Conservation (phyloP, 2,797 vertebrate species). For the Onychomys arenicola region DNA sequence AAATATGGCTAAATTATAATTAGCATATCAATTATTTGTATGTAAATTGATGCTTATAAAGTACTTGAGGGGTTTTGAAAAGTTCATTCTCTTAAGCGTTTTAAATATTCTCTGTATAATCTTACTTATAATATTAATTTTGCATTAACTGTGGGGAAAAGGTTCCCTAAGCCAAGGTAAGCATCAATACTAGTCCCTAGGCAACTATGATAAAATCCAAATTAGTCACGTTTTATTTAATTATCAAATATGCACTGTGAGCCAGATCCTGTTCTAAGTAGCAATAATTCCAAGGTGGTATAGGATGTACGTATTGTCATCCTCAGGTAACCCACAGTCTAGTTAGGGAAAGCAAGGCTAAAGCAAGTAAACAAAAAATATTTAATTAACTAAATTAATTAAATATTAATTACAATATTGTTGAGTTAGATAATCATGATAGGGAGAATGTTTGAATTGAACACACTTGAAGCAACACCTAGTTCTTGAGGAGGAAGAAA, state of each 20-base stretch:
- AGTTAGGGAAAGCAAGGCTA: not conserved
- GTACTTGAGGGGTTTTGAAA: conserved; percentile 64
- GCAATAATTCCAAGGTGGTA: conserved; percentile 18
- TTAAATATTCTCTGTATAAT: conserved; percentile 74
- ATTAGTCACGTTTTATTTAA: conserved; percentile 56
- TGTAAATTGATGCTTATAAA: conserved; percentile 75
- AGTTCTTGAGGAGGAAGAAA: not conserved
- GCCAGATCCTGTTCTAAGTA: conserved; percentile 47
- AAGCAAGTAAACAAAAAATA: conserved; percentile 29
- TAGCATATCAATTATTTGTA: conserved; percentile 72
- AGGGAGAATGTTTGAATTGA: not conserved
- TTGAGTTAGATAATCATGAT: conserved; percentile 38
- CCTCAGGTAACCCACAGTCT: not conserved
- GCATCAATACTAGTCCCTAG: conserved; percentile 49
- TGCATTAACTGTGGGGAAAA: conserved; percentile 65
- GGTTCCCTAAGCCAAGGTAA: conserved; percentile 65
- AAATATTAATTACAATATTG: not conserved
- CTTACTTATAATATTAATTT: conserved; percentile 75
- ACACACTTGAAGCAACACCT: conserved; percentile 1
- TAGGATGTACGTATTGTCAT: not conserved
- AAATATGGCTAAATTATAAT: conserved; percentile 71
- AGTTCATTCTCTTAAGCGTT: conserved; percentile 75
- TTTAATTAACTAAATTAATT: not conserved
- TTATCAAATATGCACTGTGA: conserved; percentile 25
- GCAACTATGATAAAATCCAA: conserved; percentile 55